These are phyloP conservation scores for Oscheius sp. DNA, from an alignment of 2,888 invertebrate species.

Conservation along the genomic window DNA sequence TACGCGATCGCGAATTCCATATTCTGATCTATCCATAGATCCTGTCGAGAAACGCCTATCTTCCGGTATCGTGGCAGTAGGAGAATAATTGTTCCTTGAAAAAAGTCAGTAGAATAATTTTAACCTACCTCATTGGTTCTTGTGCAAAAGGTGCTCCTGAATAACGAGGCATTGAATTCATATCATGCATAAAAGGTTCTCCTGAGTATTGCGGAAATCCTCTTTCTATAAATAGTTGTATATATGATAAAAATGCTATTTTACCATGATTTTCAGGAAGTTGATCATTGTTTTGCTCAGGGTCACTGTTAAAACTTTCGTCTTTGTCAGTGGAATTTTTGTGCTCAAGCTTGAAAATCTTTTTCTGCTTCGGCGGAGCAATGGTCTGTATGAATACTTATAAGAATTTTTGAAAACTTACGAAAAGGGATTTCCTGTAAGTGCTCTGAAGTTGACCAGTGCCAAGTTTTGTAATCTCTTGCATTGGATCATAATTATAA, in stretches of 20 bases:
- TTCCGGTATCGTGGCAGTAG: neutral
- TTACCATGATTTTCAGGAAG: neutral
- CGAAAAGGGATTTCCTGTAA: conserved; percentile 46
- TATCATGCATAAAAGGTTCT: neutral
- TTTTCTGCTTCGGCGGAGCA: conserved; percentile 40
- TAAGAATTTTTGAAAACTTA: neutral
- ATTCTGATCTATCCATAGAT: neutral
- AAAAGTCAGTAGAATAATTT: neutral
- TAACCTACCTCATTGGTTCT: neutral
- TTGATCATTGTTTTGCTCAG: conserved; percentile 19
- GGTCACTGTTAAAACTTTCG: no score
- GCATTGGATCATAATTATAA: conserved; percentile 55
- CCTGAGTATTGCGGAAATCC: neutral
- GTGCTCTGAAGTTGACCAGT: conserved; percentile 54
- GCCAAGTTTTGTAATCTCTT: conserved; percentile 51
- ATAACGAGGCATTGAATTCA: neutral
- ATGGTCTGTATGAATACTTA: conserved; percentile 36
- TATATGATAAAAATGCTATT: neutral
- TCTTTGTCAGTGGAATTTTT: conserved; percentile 31
- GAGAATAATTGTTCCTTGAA: conserved; percentile 18
- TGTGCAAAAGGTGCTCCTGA: no score
- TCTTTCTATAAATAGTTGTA: neutral
- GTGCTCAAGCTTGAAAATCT: conserved; percentile 46
- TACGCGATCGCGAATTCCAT: neutral
- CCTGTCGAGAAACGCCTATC: conserved; percentile 1